Evolutionary conservation across 2,888 invertebrate species (phyloP).

Genomic region (Amiota minor): DNA sequence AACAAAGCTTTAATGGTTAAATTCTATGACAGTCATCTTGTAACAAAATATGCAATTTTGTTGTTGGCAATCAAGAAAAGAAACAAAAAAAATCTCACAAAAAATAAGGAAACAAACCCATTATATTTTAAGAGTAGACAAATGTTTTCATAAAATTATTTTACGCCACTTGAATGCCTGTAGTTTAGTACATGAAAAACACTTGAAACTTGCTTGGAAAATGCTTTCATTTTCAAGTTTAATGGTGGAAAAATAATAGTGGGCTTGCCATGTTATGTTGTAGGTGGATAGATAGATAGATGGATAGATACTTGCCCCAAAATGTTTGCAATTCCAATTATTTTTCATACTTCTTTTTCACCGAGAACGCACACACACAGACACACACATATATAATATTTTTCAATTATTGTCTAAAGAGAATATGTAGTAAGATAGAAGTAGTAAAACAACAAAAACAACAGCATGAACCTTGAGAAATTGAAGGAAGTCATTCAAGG

Average conservation of each 20-base stretch:
- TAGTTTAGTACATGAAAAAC: slow-evolving; percentile 4
- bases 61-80: too few relatives aligned
- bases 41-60: too few relatives aligned
- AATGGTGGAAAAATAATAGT: not conserved
- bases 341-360: not conserved
- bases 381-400: not conserved
- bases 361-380: not conserved
- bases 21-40: too few relatives aligned
- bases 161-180: not conserved
- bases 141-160: slow-evolving; percentile 22
- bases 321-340: slow-evolving; percentile 3
- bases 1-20: too few relatives aligned
- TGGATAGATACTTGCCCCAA: not conserved
- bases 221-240: slow-evolving; percentile 8
- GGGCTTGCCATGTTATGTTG: not conserved
- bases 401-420: too few relatives aligned
- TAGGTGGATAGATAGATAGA: not conserved
- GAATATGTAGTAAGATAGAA: too few relatives aligned
- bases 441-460: too few relatives aligned
- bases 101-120: too few relatives aligned
- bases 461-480: too few relatives aligned
- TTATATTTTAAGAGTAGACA: not conserved
- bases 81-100: too few relatives aligned
- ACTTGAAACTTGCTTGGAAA: slow-evolving; percentile 12
- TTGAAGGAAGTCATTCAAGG: too few relatives aligned